Conservation (phyloP, 2,113 vertebrate species). For the Mobula birostris region DNA sequence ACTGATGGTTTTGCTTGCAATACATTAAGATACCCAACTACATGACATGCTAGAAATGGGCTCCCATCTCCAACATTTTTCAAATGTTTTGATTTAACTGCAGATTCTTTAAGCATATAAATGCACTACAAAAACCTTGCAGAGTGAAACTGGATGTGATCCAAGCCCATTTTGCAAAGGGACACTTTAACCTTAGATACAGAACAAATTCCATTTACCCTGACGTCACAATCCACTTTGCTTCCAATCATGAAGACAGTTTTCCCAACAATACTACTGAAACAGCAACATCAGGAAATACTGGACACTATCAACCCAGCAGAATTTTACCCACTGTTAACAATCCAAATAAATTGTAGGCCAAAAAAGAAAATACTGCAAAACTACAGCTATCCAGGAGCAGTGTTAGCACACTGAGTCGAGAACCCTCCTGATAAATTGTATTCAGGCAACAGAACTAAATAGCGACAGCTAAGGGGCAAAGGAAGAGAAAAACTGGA, state of each 20-base stretch:
- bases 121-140: not conserved
- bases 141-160: not conserved
- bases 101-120: not conserved
- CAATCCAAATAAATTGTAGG: not conserved
- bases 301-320: too few species aligned
- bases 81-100: not conserved
- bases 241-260: not conserved
- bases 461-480: not conserved
- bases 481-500: too few species aligned
- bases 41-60: not conserved
- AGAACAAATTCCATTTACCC: not conserved
- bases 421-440: not conserved
- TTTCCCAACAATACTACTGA: too few species aligned
- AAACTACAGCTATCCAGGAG: not conserved
- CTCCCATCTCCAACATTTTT: not conserved
- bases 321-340: not conserved
- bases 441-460: not conserved
- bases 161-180: not conserved
- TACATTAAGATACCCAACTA: not conserved
- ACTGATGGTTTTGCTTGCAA: not conserved
- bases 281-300: not conserved
- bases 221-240: not conserved
- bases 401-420: not conserved
- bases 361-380: not conserved
- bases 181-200: not conserved